Base-by-base conservation (phyloP, 30 jellyfish, hydroid and myxozoan genomes). In the Catostylus mosaicus region DNA sequence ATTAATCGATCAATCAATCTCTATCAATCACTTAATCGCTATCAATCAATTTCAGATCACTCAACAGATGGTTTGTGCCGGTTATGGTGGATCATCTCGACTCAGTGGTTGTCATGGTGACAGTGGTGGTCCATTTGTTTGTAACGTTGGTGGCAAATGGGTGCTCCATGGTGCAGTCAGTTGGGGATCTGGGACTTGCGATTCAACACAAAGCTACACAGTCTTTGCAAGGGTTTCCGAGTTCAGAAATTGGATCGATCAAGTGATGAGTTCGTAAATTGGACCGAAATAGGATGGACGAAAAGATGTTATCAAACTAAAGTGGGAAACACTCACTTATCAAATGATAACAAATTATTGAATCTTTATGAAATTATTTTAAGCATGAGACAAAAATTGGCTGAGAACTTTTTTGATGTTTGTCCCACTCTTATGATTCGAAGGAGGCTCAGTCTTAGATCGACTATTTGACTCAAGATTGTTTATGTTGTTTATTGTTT, bases 81-180 rank as follows among this genome's bases (percentile, higher is more conserved):
- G 98, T 9, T 68, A 86, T 51, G 98, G 98, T 14, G 97, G 96
- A 18, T 38, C 72, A 12, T 59, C 72, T 27, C 81, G 90, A 20
- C 83, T 80, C 22, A 89, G 97, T 66, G 98, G 98, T 87, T 93
- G 98, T 88, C 98, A 93, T 48, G 98, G 98, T 29, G 98, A 93
- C 57, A 80, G 96, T 74, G 98, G 98, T 48, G 98, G 98, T 11
- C 98, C 98, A 75, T 81, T 92, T 67, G 98, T 92, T 48, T 92
- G 98, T 70, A 78, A 87, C 37, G 38, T 86, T 26, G 88, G 89
- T 38, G 98, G 97, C 29, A 48, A 60, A 35, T 92, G 96, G 97
- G 84, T 54, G 57, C 83, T 92, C 23, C 98, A 86, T 37, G 98
- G 98, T 29, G 96, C 96, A 12, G 98, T 92, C 45, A 92, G 98